Percentiles rank a stretch among this genome's conserved stretches.
Conservation (phyloP, 2,113 vertebrate genomes). For the Rousettus leschenaultii region DNA sequence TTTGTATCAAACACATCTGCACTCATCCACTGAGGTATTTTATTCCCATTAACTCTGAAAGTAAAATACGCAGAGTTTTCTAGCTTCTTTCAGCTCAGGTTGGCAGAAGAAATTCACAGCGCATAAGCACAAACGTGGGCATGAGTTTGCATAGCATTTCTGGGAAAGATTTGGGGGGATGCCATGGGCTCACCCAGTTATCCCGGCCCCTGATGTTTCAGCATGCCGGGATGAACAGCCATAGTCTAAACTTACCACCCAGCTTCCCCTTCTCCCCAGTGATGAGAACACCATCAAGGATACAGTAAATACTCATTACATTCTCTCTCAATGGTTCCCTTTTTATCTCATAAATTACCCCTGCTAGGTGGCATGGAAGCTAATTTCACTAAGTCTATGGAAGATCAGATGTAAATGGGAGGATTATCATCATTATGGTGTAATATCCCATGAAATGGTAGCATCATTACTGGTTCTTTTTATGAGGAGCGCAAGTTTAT, state of each 20-base stretch:
- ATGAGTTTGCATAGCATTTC: conserved; percentile 87
- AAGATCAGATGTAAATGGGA: conserved; percentile 97
- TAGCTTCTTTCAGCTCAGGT: conserved; percentile 92
- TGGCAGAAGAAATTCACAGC: conserved; percentile 89
- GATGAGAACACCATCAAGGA: conserved; percentile 86
- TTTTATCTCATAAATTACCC: conserved; percentile 94
- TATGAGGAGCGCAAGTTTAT: conserved; percentile 92
- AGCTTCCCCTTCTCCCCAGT: conserved; percentile 78
- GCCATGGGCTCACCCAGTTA: neutral
- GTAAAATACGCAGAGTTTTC: conserved; percentile 99
- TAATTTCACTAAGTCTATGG: conserved; percentile 92
- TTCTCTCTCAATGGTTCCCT: conserved; percentile 90
- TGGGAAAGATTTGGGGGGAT: conserved; percentile 76
- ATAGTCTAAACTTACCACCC: conserved; percentile 69
- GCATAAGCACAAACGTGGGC: conserved; percentile 86
- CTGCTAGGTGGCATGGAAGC: conserved; percentile 92
- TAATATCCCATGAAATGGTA: conserved; percentile 99
- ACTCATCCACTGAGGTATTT: conserved; percentile 99
- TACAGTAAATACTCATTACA: conserved; percentile 92
- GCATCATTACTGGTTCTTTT: conserved; percentile 95
- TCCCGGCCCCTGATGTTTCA: conserved; percentile 61
- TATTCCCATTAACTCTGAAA: conserved; percentile 99
- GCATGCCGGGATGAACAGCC: neutral
- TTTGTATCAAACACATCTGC: conserved; percentile 99
- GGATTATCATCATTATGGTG: conserved; percentile 98